Conservation (phyloP, 2,113 vertebrate species). For the Indicator maculatus region DNA sequence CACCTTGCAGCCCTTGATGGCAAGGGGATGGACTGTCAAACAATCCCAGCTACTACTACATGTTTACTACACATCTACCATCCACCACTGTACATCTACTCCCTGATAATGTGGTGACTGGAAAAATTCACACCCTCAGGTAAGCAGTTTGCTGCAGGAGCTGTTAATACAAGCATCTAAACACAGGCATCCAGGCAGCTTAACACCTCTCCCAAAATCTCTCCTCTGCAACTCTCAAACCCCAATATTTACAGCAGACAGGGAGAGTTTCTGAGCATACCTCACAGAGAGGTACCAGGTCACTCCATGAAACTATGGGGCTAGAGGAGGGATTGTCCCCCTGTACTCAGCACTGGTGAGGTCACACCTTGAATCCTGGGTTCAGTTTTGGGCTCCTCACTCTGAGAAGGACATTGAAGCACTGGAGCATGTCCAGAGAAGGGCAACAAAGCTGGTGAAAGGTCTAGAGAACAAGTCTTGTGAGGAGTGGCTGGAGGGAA, state of each 20-base stretch:
- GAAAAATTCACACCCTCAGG: background rate
- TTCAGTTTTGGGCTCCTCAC: background rate
- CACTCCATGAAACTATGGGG: background rate
- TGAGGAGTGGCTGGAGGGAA: background rate
- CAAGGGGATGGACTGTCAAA: background rate
- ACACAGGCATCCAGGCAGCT: background rate
- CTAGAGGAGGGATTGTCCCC: background rate
- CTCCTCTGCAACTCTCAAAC: rapidly evolving
- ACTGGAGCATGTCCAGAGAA: background rate
- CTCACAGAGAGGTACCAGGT: background rate
- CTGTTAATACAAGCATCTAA: background rate
- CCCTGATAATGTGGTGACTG: rapidly evolving
- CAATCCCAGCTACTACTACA: background rate
- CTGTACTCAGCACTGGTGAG: background rate
- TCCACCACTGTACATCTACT: background rate
- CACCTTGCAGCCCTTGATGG: background rate
- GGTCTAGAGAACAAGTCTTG: background rate
- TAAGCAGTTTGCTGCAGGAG: background rate
- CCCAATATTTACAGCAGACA: background rate
- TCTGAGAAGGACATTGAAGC: background rate
- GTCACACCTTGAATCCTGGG: background rate
- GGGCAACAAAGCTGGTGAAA: background rate
- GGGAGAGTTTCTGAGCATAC: background rate
- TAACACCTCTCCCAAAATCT: background rate
- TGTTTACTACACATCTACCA: background rate